Conservation (phyloP, 2,888 invertebrate species). For the Tenodera sinensis region DNA sequence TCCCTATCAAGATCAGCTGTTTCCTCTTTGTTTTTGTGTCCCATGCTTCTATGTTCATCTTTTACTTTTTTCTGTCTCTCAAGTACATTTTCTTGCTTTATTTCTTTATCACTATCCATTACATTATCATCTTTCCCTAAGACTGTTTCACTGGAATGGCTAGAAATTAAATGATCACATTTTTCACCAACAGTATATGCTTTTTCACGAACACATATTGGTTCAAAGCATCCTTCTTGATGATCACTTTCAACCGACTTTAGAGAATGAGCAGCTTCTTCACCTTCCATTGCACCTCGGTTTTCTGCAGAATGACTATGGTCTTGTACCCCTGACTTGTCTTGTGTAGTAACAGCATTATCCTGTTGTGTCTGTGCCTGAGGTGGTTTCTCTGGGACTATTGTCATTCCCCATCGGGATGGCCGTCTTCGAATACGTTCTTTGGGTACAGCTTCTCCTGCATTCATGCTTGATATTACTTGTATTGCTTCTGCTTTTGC, state of each 20-base stretch:
- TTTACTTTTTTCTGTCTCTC: no score
- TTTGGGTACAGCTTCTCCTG: slow-evolving; percentile 1
- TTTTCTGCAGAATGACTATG: background rate
- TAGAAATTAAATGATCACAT: background rate
- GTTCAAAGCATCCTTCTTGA: background rate
- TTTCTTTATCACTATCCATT: background rate
- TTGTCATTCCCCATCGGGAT: slow-evolving; percentile 29
- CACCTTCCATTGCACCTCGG: background rate
- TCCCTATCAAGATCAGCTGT: background rate
- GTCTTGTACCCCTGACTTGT: background rate
- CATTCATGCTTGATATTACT: background rate
- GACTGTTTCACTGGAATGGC: no score
- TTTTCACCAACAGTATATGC: background rate
- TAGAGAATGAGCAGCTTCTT: background rate
- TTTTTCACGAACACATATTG: background rate
- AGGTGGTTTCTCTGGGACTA: slow-evolving; percentile 11
- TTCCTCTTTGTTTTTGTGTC: background rate
- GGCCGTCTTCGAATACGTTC: slow-evolving; percentile 22
- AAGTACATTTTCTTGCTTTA: background rate
- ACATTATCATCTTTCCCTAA: no score
- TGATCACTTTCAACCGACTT: background rate
- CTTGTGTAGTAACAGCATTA: background rate
- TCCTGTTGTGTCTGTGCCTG: background rate
- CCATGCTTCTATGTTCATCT: background rate
- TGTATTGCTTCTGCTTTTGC: background rate